These are phyloP conservation scores for Megastigmus dorsalis DNA, from an alignment of 2,888 invertebrate genomes.

Conservation along the genomic window DNA sequence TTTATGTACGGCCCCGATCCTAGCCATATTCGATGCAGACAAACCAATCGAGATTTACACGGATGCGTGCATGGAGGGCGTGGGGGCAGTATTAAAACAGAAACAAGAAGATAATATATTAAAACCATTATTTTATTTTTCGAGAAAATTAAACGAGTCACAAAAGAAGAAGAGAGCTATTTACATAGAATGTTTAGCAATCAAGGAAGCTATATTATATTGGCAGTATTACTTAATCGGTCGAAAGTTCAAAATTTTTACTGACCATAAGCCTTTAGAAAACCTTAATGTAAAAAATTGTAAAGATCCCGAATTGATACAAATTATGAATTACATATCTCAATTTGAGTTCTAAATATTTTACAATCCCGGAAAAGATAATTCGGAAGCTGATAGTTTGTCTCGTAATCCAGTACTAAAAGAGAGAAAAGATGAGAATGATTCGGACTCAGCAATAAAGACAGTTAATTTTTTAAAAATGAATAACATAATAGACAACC, in stretches of 20 bases:
- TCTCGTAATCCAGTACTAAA: constrained; percentile 51
- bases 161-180: constrained; percentile 56
- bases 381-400: constrained; percentile 55
- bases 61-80: constrained; percentile 53
- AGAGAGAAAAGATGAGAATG: constrained; percentile 30
- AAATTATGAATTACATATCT: constrained; percentile 55
- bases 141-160: constrained; percentile 48
- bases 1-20: constrained; percentile 51
- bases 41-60: constrained; percentile 54
- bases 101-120: constrained; percentile 42
- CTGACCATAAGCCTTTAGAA: too few relatives aligned
- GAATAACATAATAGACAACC: constrained; percentile 49
- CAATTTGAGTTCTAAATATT: constrained; percentile 58
- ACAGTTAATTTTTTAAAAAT: constrained; percentile 46
- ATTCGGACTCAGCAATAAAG: too few relatives aligned
- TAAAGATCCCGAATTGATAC: constrained; percentile 50
- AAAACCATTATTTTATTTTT: constrained; percentile 56
- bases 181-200: constrained; percentile 56
- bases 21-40: constrained; percentile 55
- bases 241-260: constrained; percentile 50
- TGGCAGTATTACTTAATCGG: constrained; percentile 58
- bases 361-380: constrained; percentile 54
- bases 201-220: constrained; percentile 57
- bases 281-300: constrained; percentile 57
- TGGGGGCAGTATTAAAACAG: constrained; percentile 57